phyloP scores from a whole-genome alignment of 2,888 invertebrate genomes.

The Caenorhabditis zanzibari region DNA sequence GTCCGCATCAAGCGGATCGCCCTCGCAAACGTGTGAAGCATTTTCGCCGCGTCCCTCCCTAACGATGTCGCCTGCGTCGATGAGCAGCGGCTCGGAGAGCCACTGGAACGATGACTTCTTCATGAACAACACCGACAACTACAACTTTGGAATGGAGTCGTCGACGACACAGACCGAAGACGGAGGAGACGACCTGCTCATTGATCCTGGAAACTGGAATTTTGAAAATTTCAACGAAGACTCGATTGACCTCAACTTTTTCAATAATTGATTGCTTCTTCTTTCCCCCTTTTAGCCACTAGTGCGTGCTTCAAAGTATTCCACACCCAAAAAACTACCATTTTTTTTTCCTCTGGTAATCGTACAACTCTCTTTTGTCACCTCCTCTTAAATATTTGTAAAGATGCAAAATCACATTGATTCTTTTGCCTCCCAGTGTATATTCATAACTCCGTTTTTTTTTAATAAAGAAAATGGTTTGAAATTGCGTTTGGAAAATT shows the following conservation, averaged over 20 bases:
- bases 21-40: constrained; percentile 52
- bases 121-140: neutral
- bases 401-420: constrained; percentile 2
- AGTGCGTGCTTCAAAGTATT: constrained; percentile 13
- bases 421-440: neutral
- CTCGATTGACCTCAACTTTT: constrained; percentile 41
- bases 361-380: neutral
- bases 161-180: constrained; percentile 1
- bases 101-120: constrained; percentile 42
- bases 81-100: constrained; percentile 31
- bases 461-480: no score
- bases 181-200: constrained; percentile 23
- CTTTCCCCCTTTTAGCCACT: neutral
- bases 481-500: no score
- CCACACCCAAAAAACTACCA: neutral
- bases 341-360: neutral
- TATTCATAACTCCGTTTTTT: neutral
- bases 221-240: constrained; percentile 47
- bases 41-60: constrained; percentile 57
- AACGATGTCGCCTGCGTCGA: constrained; percentile 39
- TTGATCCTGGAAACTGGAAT: constrained; percentile 55
- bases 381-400: neutral
- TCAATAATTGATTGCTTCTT: constrained; percentile 31
- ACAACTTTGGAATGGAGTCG: neutral
- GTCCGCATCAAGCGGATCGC: constrained; percentile 22